A percentile compares a stretch with the other conserved stretches of the same genome.
Conservation (phyloP, 2,888 invertebrate species). For the Pammene fasciana region DNA sequence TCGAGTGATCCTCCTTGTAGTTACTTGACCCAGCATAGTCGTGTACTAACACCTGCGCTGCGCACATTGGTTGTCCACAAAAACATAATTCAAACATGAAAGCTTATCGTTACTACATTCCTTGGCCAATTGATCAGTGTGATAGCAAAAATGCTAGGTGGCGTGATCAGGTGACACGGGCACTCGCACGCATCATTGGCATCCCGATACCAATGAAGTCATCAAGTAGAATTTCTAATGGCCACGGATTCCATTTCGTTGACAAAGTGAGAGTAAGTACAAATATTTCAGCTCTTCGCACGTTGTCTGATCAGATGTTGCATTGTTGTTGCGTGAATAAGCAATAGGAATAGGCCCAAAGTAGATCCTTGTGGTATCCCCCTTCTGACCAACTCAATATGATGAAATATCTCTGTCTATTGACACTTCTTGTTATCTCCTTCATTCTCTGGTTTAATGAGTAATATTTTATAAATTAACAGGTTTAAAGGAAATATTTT, state of each 20-base stretch:
- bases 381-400: not conserved
- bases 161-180: conserved; percentile 59
- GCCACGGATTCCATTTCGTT: conserved; percentile 79
- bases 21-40: no score
- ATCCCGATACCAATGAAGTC: conserved; percentile 75
- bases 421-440: not conserved
- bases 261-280: conserved; percentile 78
- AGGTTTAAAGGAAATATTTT: not conserved
- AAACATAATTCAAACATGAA: conserved; percentile 51
- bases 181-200: conserved; percentile 62
- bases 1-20: no score
- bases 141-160: conserved; percentile 53
- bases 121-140: conserved; percentile 48
- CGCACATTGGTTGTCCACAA: conserved; percentile 26
- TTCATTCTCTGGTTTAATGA: not conserved
- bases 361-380: not conserved
- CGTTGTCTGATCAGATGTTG: conserved; percentile 52
- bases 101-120: conserved; percentile 53
- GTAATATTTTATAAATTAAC: not conserved
- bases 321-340: not conserved
- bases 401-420: not conserved
- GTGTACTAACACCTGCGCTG: no score
- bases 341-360: not conserved
- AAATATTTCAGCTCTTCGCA: conserved; percentile 72
- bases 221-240: conserved; percentile 79